Evolutionary conservation across 2,888 invertebrate species (phyloP), one percentile per base, ranked within the genome.

Genomic region (Sturmia bella): DNA sequence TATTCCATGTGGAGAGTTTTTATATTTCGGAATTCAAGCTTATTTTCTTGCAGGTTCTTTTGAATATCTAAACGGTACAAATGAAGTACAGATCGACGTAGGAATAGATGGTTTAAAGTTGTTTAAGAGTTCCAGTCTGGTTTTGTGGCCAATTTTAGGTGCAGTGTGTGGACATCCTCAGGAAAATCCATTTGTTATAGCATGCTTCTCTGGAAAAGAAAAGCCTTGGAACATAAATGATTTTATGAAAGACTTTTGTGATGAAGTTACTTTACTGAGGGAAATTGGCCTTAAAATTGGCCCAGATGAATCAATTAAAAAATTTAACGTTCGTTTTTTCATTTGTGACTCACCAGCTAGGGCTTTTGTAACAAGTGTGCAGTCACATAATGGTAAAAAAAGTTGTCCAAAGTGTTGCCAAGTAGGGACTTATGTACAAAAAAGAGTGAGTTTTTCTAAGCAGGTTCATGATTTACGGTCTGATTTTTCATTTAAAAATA

Each of bases 11-110:
- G n/a, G n/a, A n/a, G n/a, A n/a, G n/a, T 50, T 24, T 69, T 69
- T 50, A 59, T 76, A 76, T 48, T 50, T 69, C 7, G 68, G 76
- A n/a, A 76, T 76, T 52, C 76, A 76, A 69, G 32, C 24, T 2
- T 39, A 39, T 48, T 57, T 66, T 32, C 54, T 39, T 39, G 39
- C 39, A 39, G 39, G 6, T 39, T 39, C 39, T 39, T 56, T 56
- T 56, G 15, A 32, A 32, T 57, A 37, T 39, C n/a, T 57, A 57
- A 39, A 39, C 37, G 57, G 17, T 17, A 39, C 12, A 2, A 17
- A 52, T 41, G 76, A 69, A 69, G 37, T 56, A 11, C 43, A 39
- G 41, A 41, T 54, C 24, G 69, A 69, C 19, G 56, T 69, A 54
- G 69, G 45, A 43, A 56, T 69, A 56, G 69, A 69, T 56, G 69